Base-by-base conservation (phyloP, 2,888 invertebrate genomes). In the Rhagonycha fulva region DNA sequence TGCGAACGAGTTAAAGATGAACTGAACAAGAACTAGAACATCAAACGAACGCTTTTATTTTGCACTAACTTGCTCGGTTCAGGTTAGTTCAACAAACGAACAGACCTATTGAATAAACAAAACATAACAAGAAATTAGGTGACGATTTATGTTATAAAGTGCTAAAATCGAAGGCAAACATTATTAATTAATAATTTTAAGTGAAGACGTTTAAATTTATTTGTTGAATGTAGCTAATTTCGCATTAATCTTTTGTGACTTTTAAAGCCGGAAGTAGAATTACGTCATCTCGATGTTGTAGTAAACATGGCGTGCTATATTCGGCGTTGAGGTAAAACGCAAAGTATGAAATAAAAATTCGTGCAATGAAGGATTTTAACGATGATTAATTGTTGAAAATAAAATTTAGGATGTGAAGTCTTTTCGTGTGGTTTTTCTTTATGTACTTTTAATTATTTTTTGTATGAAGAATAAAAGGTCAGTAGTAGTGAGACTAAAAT, bases 251-350 rank as follows among this genome's bases (percentile, higher is more conserved):
- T 61, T 68, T 74, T 81, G 70, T 47, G 79, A 68, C 28, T 12
- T 72, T 14, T 69, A 62, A 79, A 80, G 79, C 80, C 79, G 81
- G 80, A 80, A 81, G 76, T 79, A 72, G 72, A 75, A 74, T 78
- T 79, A 81, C 80, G 79, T 78, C 80, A 79, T 77, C 75, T 61
- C 73, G 70, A 70, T 72, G 70, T 72, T 76, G 76, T 77, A 72
- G 84, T 86, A 87, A 87, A 87, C 86, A 88, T 88, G 88, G 88
- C 87, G 87, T 83, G 84, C 82, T 84, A 83, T 84, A 86, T 85
- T 84, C 84, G 85, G 86, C 86, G 87, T 86, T 84, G 71, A 76
- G 24, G n/a, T n/a, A 47, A 32, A 47, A 47, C 47, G 47, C 47
- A n/a, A n/a, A 47, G n/a, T 47, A 47, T 47, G 47, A 47, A 47